phyloP scores from a whole-genome alignment of 2,888 invertebrate species.

The Oligia latruncula region DNA sequence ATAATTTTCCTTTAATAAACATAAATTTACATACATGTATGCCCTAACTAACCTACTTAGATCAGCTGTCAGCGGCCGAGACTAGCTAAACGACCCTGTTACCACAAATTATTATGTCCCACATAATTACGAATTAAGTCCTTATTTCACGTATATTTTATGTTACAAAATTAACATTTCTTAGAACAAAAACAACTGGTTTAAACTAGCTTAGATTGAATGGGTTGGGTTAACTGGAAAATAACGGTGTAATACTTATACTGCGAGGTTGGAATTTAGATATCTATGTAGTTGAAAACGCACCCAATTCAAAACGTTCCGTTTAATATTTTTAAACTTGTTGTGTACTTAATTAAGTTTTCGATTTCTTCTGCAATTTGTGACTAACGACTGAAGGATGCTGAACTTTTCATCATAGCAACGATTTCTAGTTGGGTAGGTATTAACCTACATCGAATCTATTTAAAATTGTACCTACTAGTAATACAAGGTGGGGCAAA shows the following conservation, averaged over 20 bases:
- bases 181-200: constrained; percentile 24
- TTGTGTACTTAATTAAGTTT: neutral
- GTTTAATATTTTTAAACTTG: neutral
- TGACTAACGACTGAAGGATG: neutral
- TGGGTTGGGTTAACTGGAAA: constrained; percentile 22
- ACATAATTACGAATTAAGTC: constrained; percentile 38
- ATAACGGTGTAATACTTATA: neutral
- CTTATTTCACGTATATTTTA: constrained; percentile 29
- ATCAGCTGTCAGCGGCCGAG: constrained; percentile 60
- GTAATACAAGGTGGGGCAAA: neutral
- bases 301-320: neutral
- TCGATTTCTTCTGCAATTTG: neutral
- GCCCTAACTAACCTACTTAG: constrained; percentile 69
- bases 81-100: constrained; percentile 35
- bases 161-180: constrained; percentile 32
- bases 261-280: neutral
- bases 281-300: neutral
- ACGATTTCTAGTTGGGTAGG: neutral
- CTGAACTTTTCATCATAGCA: neutral
- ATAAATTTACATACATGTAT: constrained; percentile 11
- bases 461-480: neutral
- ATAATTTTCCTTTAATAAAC: constrained; percentile 15
- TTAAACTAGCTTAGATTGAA: constrained; percentile 8
- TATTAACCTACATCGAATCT: neutral
- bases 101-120: constrained; percentile 39